Evolutionary conservation across 2,797 vertebrate genomes (phyloP).

Genomic region (Delichon dasypus): DNA sequence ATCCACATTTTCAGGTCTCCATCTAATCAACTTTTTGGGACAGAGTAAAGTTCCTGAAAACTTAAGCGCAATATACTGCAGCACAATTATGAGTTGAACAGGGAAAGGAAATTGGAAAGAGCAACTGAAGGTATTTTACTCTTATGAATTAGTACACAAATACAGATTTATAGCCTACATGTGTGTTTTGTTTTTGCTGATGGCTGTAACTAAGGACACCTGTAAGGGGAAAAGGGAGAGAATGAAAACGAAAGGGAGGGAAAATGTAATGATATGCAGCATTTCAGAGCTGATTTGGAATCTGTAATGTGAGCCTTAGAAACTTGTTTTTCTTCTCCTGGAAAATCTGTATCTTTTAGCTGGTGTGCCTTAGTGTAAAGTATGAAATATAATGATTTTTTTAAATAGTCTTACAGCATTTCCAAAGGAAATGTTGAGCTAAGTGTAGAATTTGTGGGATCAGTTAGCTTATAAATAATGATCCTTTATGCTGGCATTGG

Average conservation of each 20-base stretch:
- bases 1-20: constrained; percentile 12
- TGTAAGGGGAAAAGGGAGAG: constrained; percentile 71
- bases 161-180: constrained; percentile 73
- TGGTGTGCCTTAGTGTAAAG: constrained; percentile 54
- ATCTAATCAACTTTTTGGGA: constrained; percentile 46
- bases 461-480: constrained; percentile 81
- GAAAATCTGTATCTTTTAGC: constrained; percentile 63
- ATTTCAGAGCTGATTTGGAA: constrained; percentile 57
- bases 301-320: constrained; percentile 41
- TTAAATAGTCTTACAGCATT: constrained; percentile 63
- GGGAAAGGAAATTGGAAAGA: constrained; percentile 71
- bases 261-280: constrained; percentile 57
- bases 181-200: constrained; percentile 77
- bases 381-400: constrained; percentile 65
- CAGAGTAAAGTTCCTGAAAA: constrained; percentile 45
- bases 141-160: constrained; percentile 73
- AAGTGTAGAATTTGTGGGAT: constrained; percentile 77
- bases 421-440: constrained; percentile 77
- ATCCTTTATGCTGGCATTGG: constrained; percentile 77
- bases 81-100: constrained; percentile 18
- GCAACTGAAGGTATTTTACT: constrained; percentile 71
- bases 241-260: constrained; percentile 65
- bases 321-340: constrained; percentile 46
- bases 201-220: constrained; percentile 77
- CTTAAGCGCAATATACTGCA: not conserved